Evolutionary conservation across 2,888 invertebrate genomes (phyloP), one percentile per base, ranked within the genome.

Genomic region (Heteromurus nitidus): DNA sequence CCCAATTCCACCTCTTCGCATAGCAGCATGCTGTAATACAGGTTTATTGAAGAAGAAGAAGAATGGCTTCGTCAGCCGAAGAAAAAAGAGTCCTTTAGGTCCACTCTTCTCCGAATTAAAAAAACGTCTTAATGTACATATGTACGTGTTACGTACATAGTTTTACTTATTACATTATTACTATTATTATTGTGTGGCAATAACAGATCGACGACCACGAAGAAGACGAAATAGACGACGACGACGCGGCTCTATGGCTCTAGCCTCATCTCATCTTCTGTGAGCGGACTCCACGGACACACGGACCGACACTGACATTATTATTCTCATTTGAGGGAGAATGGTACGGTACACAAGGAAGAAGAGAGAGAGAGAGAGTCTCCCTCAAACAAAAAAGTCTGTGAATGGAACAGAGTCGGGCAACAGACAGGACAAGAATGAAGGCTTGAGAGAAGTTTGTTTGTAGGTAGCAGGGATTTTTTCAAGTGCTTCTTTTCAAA

Each of bases 81-180:
- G 3, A 18, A 28, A 22, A 55, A 36, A 22, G 36, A 70, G 55
- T 24, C 70, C 22, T 31, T 70, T 47, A 58, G 24, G 30, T 70
- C 28, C 42, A 53, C 70, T n/a, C n/a, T 42, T 60, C 70, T 60
- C 36, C 58, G 55, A 70, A 70, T 58, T 70, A 58, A 70, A 31
- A 30, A 36, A 36, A 47, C 47, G 16, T 60, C 44, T 26, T 26
- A 70, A 70, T 70, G 64, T 69, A 30, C 28, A n/a, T 24, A 70
- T 70, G 64, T 69, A 30, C 28, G 24, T 24, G 55, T 58, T 70
- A 58, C 70, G 58, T 70, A 70, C 70, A 36, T 70, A 55, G 70
- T 70, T 70, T 70, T 70, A 70, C 70, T 70, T 70, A 60, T 70
- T 60, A 70, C 70, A 28, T 70, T 53, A 70, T 70, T 31, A 68